Evolutionary conservation across 1,140 invertebrate genomes (phyloP).

Genomic region (Drosophila guanche): DNA sequence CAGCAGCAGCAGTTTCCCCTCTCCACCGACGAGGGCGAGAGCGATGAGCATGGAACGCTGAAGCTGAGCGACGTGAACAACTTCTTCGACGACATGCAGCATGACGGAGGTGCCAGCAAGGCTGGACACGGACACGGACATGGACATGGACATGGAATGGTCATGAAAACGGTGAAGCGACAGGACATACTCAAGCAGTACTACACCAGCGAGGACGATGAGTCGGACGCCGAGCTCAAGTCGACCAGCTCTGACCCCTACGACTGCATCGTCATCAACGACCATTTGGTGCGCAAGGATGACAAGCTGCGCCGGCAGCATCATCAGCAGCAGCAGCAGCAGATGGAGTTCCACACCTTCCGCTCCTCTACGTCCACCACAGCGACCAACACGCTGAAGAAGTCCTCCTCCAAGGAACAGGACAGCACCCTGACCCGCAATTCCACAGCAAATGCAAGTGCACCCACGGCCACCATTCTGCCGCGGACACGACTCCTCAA

Average conservation of each 20-base stretch:
- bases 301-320: conserved; percentile 81
- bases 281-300: conserved; percentile 87
- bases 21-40: conserved; percentile 77
- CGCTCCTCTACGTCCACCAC: conserved; percentile 67
- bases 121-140: conserved; percentile 66
- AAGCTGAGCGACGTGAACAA: conserved; percentile 81
- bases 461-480: conserved; percentile 85
- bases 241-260: conserved; percentile 89
- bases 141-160: conserved; percentile 84
- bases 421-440: conserved; percentile 72
- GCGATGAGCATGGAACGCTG: conserved; percentile 78
- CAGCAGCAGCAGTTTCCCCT: conserved; percentile 64
- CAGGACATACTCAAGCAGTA: conserved; percentile 89
- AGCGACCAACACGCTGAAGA: conserved; percentile 65
- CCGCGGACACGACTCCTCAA: conserved; percentile 88
- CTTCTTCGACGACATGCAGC: conserved; percentile 83
- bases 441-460: conserved; percentile 50
- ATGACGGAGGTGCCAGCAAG: conserved; percentile 80
- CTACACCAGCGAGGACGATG: conserved; percentile 84
- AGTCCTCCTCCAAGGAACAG: conserved; percentile 65
- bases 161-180: conserved; percentile 88
- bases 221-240: conserved; percentile 83
- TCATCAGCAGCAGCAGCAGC: conserved; percentile 74
- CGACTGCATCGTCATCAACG: conserved; percentile 89
- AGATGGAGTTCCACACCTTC: conserved; percentile 84